phyloP scores from a whole-genome alignment of 2,797 vertebrate genomes.

The Sarcoramphus papa region DNA sequence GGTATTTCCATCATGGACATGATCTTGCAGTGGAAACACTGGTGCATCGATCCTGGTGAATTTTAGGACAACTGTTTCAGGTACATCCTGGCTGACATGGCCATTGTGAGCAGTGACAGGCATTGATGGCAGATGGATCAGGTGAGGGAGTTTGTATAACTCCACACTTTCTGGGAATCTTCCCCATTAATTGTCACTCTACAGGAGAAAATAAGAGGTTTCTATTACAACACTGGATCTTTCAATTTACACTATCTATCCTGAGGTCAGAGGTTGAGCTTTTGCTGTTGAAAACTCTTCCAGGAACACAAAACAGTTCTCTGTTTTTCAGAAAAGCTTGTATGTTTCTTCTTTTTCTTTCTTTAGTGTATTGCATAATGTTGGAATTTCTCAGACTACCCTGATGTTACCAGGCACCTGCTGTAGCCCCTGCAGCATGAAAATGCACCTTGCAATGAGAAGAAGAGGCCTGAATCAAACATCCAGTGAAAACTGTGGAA shows the following conservation, averaged over 20 bases:
- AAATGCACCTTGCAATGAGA: background rate
- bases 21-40: background rate
- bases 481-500: background rate
- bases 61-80: background rate
- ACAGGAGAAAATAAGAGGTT: background rate
- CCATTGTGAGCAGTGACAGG: background rate
- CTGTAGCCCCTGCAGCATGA: background rate
- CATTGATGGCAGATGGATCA: background rate
- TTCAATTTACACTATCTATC: background rate
- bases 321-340: background rate
- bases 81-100: background rate
- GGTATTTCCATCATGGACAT: background rate
- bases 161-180: background rate
- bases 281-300: background rate
- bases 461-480: background rate
- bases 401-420: background rate
- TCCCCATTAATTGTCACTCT: background rate
- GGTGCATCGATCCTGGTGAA: background rate
- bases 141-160: background rate
- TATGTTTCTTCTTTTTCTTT: background rate
- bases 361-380: background rate
- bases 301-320: background rate
- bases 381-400: background rate
- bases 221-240: background rate
- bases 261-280: background rate